Evolutionary conservation across 2,797 vertebrate genomes (phyloP).

Genomic region (Erpetoichthys calabaricus): DNA sequence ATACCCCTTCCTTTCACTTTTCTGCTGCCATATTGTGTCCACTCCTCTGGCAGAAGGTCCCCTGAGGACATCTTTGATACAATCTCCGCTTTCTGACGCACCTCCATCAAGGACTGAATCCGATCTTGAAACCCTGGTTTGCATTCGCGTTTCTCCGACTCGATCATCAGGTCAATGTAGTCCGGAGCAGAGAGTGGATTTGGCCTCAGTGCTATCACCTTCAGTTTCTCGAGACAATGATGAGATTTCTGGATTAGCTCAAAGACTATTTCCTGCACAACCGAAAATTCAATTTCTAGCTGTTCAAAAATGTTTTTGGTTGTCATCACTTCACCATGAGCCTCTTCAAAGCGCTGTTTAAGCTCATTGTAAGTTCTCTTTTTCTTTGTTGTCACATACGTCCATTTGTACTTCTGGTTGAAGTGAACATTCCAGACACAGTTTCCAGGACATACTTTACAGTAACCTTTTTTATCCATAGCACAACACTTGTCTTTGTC

Average conservation of each 20-base stretch:
- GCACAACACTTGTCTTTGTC: not conserved
- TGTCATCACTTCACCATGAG: not conserved
- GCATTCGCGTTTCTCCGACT: slow-evolving; percentile 6
- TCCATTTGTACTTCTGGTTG: slow-evolving; percentile 1
- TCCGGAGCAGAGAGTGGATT: slow-evolving; percentile 1
- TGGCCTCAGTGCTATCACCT: slow-evolving; percentile 11
- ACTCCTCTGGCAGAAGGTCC: slow-evolving; percentile 3
- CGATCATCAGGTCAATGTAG: slow-evolving; percentile 13
- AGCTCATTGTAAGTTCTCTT: not conserved
- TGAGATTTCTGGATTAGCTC: not conserved
- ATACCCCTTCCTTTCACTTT: not conserved
- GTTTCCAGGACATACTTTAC: slow-evolving; percentile 5
- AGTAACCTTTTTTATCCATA: not conserved
- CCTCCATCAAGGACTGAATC: slow-evolving; percentile 3
- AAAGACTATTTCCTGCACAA: not conserved
- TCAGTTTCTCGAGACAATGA: slow-evolving; percentile 3
- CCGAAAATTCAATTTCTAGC: not conserved
- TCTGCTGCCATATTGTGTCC: not conserved
- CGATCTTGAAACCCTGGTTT: slow-evolving; percentile 7
- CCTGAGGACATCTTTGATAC: slow-evolving; percentile 4
- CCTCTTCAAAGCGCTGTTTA: not conserved
- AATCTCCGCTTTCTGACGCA: slow-evolving; percentile 2
- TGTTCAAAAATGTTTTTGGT: not conserved
- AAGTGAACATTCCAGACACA: slow-evolving; percentile 4
- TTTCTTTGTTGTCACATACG: not conserved